Evolutionary conservation across 2,888 invertebrate genomes (phyloP), one percentile per base, ranked within the genome.

Genomic region (Acleris laterana): DNA sequence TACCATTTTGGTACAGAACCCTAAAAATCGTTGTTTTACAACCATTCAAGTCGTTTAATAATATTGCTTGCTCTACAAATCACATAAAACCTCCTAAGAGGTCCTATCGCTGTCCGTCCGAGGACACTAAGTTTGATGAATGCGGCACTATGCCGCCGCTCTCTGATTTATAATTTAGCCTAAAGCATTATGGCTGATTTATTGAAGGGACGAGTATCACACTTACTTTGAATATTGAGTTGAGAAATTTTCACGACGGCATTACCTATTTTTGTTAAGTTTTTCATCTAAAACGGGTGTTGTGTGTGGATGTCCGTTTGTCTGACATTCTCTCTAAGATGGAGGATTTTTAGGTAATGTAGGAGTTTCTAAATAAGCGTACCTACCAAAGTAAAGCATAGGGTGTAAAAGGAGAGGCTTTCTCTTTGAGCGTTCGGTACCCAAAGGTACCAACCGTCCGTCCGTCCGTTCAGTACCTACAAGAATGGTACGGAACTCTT

Each of bases 101-200:
- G 50, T 13, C 57, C 48, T 62, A 58, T 52, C 64, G 17, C 38
- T 22, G 55, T 22, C 42, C 55, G 17, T 1, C n/a, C 25, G 16
- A 25, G 7, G 44, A 46, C 59, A 5, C 59, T 64, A 55, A 64
- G 32, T 64, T 64, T 64, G 64, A 64, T 60, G 58, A 48, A 63
- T 58, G 64, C 53, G 59, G 44, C 53, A 42, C 53, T 38, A 55
- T 64, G 60, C 60, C 53, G 46, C 17, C 53, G 52, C 22, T 49
- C 11, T 38, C 48, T 44, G 60, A 64, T 60, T 60, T 50, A 64
- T 64, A 64, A 64, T 64, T 60, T 55, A 38, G 48, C 59, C 49
- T 55, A 44, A 60, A 55, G 64, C 55, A 60, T 50, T 59, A 60
- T n/a, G 16, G 49, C 53, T 60, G 64, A 64, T 64, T 64, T 64